Evolutionary conservation across 53 echinoderm and acorn worm species (phyloP), one percentile per base, ranked within the genome.

Genomic region (Antedon mediterranea): DNA sequence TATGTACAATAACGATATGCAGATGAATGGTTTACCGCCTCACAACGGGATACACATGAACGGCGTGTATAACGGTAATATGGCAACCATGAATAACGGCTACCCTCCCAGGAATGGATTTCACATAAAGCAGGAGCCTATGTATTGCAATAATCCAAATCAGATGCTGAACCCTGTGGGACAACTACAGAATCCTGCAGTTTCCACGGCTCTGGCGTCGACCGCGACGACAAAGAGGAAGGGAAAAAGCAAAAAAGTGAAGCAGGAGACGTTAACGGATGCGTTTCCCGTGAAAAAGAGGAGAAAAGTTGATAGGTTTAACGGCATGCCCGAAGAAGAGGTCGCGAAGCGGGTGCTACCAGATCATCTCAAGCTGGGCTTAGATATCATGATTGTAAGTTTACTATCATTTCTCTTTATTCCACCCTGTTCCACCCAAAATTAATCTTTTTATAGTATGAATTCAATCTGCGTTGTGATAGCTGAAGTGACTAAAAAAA

Each of bases 311-410:
- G 98, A 98, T 75, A 79, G 98, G 29, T 98, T 98, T 79, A 89
- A 93, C 75, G 98, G 92, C 11, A 93, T 90, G 85, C 90, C 98
- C 0, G 98, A 98, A 78, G 98, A 98, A 57, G 98, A 98, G 82
- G 98, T 98, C 29, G 90, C 88, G 28, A 98, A 98, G 81, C 79
- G 98, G 33, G 90, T 92, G 6, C 78, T 98, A 32, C 92, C 92
- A 11, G 98, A 98, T 79, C 88, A 89, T 75, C 81, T 98, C 77
- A 76, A 79, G 14, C 89, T 88, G 71, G 86, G 90, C 78, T 86
- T 98, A 34, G 98, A 98, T 78, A 98, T 98, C 72, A 88, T 91
- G 41, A 98, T 98, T 71, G 98, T 98, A 78, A 98, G 98, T 98
- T 79, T 29, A 71, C 15, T 31, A 34, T 34, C 23, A 4, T 9